phyloP scores from a whole-genome alignment of 2,797 vertebrate species.

The Sebastes alutus region DNA sequence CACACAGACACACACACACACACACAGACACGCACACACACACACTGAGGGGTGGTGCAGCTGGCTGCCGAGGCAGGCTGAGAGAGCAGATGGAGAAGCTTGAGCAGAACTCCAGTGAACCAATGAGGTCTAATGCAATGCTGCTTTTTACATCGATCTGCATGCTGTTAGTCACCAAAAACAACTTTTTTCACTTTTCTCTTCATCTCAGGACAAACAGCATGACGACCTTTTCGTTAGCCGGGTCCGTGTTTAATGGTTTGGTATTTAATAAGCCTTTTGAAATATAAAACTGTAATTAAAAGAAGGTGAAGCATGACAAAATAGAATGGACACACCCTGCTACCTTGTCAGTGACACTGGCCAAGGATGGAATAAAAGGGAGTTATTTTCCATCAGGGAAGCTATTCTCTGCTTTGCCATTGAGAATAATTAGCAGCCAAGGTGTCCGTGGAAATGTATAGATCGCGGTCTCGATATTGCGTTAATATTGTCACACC shows the following conservation, averaged over 20 bases:
- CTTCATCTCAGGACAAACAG: background rate
- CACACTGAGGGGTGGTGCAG: slow-evolving; percentile 49
- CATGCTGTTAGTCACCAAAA: slow-evolving; percentile 31
- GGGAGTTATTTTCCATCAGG: slow-evolving; percentile 10
- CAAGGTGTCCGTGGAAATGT: slow-evolving; percentile 36
- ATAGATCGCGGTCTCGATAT: slow-evolving; percentile 55
- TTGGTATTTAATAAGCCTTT: background rate
- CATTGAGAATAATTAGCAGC: slow-evolving; percentile 55
- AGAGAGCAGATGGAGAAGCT: slow-evolving; percentile 75
- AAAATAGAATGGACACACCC: background rate
- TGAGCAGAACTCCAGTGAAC: slow-evolving; percentile 65
- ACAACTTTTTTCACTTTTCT: slow-evolving; percentile 7
- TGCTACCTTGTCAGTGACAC: background rate
- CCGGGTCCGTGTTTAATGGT: background rate
- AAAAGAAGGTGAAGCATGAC: slow-evolving; percentile 14
- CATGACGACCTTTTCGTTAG: slow-evolving; percentile 1
- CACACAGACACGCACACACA: background rate
- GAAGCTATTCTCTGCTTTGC: slow-evolving; percentile 29
- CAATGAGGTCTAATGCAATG: slow-evolving; percentile 61
- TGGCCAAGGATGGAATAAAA: slow-evolving; percentile 36
- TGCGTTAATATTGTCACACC: slow-evolving; percentile 61
- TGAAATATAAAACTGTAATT: slow-evolving; percentile 11
- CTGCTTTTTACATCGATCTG: slow-evolving; percentile 46
- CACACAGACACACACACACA: background rate
- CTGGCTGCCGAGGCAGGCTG: slow-evolving; percentile 70